phyloP scores from a whole-genome alignment of 2,888 invertebrate genomes.

The Tanypteryx hageni region DNA sequence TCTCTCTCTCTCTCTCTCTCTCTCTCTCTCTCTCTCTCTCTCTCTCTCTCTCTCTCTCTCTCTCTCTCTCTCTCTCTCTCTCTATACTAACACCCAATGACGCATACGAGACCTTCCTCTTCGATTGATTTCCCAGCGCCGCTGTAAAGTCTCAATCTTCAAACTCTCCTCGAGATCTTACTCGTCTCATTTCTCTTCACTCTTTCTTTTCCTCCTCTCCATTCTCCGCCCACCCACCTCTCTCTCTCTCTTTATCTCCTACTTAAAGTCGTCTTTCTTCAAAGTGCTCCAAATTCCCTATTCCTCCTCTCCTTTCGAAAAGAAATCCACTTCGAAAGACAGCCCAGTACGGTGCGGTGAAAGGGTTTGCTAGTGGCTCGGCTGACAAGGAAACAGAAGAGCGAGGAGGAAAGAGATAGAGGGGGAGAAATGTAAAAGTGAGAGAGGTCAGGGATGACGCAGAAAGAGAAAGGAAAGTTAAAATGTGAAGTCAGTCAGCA shows the following conservation, averaged over 20 bases:
- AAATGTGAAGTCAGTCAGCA: neutral
- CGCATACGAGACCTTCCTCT: conserved; percentile 10
- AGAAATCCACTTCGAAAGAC: conserved; percentile 38
- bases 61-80: neutral
- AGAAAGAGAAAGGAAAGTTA: too few relatives aligned
- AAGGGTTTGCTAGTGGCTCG: conserved; percentile 28
- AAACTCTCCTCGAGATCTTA: conserved; percentile 41
- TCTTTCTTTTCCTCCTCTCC: neutral
- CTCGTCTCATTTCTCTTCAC: neutral
- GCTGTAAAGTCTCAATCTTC: conserved; percentile 53
- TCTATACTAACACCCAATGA: conserved; percentile 28
- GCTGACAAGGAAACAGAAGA: neutral
- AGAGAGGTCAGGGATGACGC: neutral
- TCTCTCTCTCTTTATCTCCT: neutral
- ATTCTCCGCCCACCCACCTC: neutral
- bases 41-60: too few relatives aligned
- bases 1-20: neutral
- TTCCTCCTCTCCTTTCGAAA: neutral
- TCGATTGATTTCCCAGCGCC: conserved; percentile 44
- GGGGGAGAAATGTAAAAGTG: neutral
- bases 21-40: neutral
- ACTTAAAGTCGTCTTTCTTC: neutral
- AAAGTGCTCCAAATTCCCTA: neutral
- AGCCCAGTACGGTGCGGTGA: conserved; percentile 26
- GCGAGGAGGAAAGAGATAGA: neutral